Base-by-base conservation (phyloP, 2,797 vertebrate species). In the Pangasius sanitwongsei region DNA sequence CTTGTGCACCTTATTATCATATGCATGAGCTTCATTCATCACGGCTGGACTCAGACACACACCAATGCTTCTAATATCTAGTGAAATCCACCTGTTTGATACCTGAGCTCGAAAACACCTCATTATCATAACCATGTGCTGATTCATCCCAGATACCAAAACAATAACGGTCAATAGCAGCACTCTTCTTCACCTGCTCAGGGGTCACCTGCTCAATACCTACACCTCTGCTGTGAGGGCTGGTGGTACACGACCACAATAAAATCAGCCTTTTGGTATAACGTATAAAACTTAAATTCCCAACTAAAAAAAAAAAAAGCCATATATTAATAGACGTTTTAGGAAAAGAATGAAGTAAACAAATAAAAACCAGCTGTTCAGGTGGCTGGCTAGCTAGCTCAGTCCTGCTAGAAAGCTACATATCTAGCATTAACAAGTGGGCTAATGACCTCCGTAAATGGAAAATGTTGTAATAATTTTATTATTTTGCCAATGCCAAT, bases 1-100 rank as follows among this genome's bases (percentile, higher is more conserved):
- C 48, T 63, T 20, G 18, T 69, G 65, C 55, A 31, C 83, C 44
- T 18, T 31, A 67, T 84, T 84, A 50, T 69, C 83, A 85, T 85
- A 85, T 84, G 83, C 63, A 84, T 34, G 65, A n/a, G 9, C 63
- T 85, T 69, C 28, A n/a, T 83, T 83, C 59, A 83, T 83, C 20
- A 16, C 5, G 23, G 9, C 28, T 48, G 28, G 41, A 67, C 61
- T 84, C 7, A 16, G 63, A 67, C 83, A 84, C 44, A 31, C 41
- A 4, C 37, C 20, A 6, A 25, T 9, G 57, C 57, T 57, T 59
- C 55, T n/a, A 8, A 83, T 65, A 85, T 85, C 48, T 85, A 12
- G 16, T 34, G n/a, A 69, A 3, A 69, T 34, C 61, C 83, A 67
- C 83, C 83, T 84, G 41, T 18, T 50, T 25, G 16, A 20, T 84